These are phyloP conservation scores for Cheilosia pagana DNA, from an alignment of 2,888 invertebrate genomes.

Conservation along the genomic window DNA sequence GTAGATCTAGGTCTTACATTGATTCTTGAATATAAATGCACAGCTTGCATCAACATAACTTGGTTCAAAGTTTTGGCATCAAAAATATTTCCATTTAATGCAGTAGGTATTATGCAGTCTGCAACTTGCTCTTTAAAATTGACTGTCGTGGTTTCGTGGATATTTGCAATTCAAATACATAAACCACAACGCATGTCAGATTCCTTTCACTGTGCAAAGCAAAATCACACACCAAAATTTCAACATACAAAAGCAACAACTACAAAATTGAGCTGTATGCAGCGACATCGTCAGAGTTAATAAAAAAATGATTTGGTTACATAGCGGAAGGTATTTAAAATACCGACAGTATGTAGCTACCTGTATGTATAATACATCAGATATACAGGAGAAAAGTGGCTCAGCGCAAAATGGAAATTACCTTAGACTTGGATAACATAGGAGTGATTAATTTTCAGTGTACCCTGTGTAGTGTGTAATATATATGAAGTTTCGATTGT, in stretches of 20 bases:
- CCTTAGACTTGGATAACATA: too few species aligned
- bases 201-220: constrained; percentile 36
- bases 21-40: too few species aligned
- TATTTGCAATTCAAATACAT: constrained; percentile 42
- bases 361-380: too few species aligned
- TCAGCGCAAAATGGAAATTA: too few species aligned
- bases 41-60: too few species aligned
- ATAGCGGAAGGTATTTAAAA: neutral
- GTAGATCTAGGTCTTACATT: too few species aligned
- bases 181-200: constrained; percentile 37
- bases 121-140: neutral
- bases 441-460: too few species aligned
- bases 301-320: neutral
- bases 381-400: too few species aligned
- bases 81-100: neutral
- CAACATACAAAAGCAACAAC: constrained; percentile 27
- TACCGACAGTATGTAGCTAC: too few species aligned
- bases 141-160: constrained; percentile 2
- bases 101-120: neutral
- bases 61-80: too few species aligned
- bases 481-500: too few species aligned
- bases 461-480: too few species aligned
- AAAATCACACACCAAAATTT: constrained; percentile 21
- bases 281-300: constrained; percentile 4
- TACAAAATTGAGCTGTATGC: constrained; percentile 15